Conservation (phyloP, 30 jellyfish, hydroid and myxozoan genomes). For the Turritopsis dohrnii region DNA sequence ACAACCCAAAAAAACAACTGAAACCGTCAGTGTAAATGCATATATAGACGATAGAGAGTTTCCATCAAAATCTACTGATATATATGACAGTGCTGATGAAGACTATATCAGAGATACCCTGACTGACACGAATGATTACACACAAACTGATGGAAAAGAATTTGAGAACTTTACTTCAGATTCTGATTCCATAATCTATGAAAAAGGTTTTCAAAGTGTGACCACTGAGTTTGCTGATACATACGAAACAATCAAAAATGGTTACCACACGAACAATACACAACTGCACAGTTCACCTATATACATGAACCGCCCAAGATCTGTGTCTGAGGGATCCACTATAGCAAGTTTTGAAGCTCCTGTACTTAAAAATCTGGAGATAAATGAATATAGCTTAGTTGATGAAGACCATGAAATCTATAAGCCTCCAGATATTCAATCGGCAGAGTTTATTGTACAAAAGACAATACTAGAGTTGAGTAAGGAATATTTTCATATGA, state of each 20-base stretch:
- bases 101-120: neutral
- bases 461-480: neutral
- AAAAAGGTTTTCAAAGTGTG: neutral
- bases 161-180: neutral
- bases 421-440: neutral
- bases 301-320: neutral
- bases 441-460: neutral
- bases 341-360: neutral
- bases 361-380: neutral
- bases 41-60: neutral
- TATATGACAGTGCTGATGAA: neutral
- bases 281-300: neutral
- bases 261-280: neutral
- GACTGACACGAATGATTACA: neutral
- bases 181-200: neutral
- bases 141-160: neutral
- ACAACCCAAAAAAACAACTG: neutral
- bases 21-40: neutral
- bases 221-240: neutral
- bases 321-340: neutral
- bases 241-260: neutral
- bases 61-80: neutral
- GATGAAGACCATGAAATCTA: neutral
- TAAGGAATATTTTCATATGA: neutral
- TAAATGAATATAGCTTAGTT: neutral